A percentile compares a stretch with the other conserved stretches of the same genome.
Evolutionary conservation across 1,140 invertebrate genomes (phyloP).

Genomic region (Daktulosphaira vitifoliae): DNA sequence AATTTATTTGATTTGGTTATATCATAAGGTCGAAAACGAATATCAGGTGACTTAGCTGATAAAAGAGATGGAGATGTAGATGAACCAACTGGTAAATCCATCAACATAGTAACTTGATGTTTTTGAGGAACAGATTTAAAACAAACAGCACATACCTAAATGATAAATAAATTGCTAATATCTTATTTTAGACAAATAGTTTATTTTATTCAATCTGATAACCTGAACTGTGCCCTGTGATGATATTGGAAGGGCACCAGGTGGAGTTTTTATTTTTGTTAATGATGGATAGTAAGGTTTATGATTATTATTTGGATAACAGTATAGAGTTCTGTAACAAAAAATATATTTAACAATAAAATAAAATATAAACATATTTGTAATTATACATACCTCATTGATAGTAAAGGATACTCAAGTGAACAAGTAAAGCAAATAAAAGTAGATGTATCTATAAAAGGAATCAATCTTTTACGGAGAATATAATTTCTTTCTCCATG

Average conservation of each 20-base stretch:
- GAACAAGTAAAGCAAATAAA: constrained; percentile 86
- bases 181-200: background rate
- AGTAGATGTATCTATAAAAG: constrained; percentile 56
- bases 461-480: constrained; percentile 61
- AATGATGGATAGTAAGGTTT: constrained; percentile 85
- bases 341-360: background rate
- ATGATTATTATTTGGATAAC: constrained; percentile 69
- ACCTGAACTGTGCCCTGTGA: constrained; percentile 55
- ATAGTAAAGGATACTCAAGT: constrained; percentile 61
- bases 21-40: constrained; percentile 64
- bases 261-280: constrained; percentile 62
- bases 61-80: constrained; percentile 28
- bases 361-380: background rate
- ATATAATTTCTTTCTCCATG: constrained; percentile 69
- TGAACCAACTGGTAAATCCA: constrained; percentile 24
- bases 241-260: constrained; percentile 73
- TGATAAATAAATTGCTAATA: constrained; percentile 50
- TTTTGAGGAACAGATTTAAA: constrained; percentile 72
- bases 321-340: constrained; percentile 64
- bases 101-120: constrained; percentile 44
- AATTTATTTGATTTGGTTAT: constrained; percentile 48
- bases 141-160: constrained; percentile 76
- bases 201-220: background rate
- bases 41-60: constrained; percentile 43
- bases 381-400: constrained; percentile 42